Evolutionary conservation across 30 jellyfish, hydroid and myxozoan species (phyloP).

Genomic region (Mastigias papua): DNA sequence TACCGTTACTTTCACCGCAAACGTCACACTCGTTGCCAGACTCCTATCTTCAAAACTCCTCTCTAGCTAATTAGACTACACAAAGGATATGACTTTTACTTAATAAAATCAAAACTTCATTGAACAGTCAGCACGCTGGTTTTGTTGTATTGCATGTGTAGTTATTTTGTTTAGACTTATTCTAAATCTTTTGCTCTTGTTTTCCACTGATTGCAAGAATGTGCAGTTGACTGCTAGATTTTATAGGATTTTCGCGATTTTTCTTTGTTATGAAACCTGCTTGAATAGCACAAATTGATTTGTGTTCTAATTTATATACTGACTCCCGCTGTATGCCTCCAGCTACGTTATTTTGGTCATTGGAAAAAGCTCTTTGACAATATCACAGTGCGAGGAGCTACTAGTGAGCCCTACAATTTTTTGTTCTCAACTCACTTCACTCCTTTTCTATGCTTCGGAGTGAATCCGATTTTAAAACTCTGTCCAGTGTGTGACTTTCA

Average conservation of each 20-base stretch:
- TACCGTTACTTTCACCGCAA: constrained; percentile 23
- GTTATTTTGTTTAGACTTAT: constrained; percentile 16
- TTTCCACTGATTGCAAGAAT: constrained; percentile 17
- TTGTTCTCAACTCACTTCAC: too few relatives aligned
- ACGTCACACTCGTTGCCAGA: constrained; percentile 11
- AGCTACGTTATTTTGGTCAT: background rate
- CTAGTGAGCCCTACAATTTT: too few relatives aligned
- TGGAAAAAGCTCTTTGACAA: too few relatives aligned
- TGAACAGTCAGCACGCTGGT: constrained; percentile 38
- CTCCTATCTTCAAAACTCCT: background rate
- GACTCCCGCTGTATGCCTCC: background rate
- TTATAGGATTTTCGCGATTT: background rate
- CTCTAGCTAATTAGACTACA: background rate
- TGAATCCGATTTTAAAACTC: too few relatives aligned
- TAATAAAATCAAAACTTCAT: constrained; percentile 21
- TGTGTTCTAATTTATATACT: background rate
- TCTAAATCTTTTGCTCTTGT: background rate
- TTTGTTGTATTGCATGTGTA: constrained; percentile 6
- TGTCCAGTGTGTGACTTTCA: too few relatives aligned
- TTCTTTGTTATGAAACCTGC: background rate
- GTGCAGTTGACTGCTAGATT: constrained; percentile 39
- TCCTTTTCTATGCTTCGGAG: too few relatives aligned
- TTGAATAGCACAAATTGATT: background rate
- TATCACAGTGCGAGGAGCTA: too few relatives aligned
- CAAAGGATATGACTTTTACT: constrained; percentile 4